A percentile compares a stretch with the other conserved stretches of the same genome.
Evolutionary conservation across 2,888 invertebrate species (phyloP).

Genomic region (Therioaphis trifolii): DNA sequence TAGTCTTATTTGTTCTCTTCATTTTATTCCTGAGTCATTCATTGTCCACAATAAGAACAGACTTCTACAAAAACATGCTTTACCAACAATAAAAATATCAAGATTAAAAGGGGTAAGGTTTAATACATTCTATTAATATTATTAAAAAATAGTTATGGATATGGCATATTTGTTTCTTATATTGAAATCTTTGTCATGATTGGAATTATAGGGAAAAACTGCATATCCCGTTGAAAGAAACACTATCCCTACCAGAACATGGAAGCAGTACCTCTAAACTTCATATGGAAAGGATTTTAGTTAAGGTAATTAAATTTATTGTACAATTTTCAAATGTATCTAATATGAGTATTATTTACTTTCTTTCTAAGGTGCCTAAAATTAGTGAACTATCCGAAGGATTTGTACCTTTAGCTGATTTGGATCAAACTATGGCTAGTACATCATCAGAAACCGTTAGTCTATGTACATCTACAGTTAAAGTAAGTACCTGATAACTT

Average conservation of each 20-base stretch:
- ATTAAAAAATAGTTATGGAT: slow-evolving; percentile 24
- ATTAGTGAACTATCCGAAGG: not conserved
- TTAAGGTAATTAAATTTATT: slow-evolving; percentile 6
- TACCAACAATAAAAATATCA: not conserved
- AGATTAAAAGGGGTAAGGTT: slow-evolving; percentile 7
- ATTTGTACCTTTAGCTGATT: not conserved
- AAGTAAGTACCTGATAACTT: not conserved
- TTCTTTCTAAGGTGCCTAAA: not conserved
- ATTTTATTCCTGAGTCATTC: slow-evolving; percentile 10
- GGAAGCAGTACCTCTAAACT: not conserved
- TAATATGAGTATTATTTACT: slow-evolving; percentile 6
- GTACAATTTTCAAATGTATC: not conserved
- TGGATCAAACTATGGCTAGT: not conserved
- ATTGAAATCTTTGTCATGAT: not conserved
- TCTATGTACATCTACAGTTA: not conserved
- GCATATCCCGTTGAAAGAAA: not conserved
- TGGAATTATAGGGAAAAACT: slow-evolving; percentile 15
- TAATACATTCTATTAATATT: not conserved
- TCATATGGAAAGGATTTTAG: slow-evolving; percentile 1
- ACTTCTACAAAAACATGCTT: slow-evolving; percentile 2
- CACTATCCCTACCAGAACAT: not conserved
- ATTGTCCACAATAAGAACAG: not conserved
- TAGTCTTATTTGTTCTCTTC: slow-evolving; percentile 3
- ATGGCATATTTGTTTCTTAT: not conserved
- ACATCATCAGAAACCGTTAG: slow-evolving; percentile 10